A percentile compares a stretch with the other conserved stretches of the same genome.
Conservation (phyloP, 2,797 vertebrate species). For the Percopsis omiscomaycus region DNA sequence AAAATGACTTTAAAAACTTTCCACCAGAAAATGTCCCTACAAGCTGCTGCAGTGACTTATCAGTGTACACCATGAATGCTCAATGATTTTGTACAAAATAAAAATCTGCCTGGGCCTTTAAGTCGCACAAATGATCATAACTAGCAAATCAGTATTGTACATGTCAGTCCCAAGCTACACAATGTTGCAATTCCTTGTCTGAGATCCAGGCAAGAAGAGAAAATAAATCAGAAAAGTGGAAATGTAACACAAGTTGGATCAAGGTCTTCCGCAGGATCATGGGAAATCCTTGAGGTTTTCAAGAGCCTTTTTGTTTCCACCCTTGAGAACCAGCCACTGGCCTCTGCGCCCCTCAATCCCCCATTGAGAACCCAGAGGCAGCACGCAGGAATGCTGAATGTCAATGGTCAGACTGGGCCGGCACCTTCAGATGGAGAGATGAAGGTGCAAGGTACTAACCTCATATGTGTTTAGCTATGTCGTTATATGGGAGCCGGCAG, state of each 20-base stretch:
- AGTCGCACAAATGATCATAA: constrained; percentile 34
- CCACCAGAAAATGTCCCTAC: constrained; percentile 82
- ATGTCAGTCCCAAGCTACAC: constrained; percentile 67
- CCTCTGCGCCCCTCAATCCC: constrained; percentile 83
- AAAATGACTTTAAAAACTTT: constrained; percentile 79
- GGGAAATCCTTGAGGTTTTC: constrained; percentile 88
- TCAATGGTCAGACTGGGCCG: constrained; percentile 73
- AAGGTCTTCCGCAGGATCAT: constrained; percentile 87
- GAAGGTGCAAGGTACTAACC: constrained; percentile 69
- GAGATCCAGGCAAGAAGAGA: constrained; percentile 70
- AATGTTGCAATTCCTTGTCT: constrained; percentile 72
- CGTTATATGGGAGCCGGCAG: constrained; percentile 46
- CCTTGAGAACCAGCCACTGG: constrained; percentile 80
- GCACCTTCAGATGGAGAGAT: constrained; percentile 73
- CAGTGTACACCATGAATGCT: constrained; percentile 39
- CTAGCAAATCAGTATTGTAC: constrained; percentile 34
- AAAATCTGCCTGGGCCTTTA: constrained; percentile 11
- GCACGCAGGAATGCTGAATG: constrained; percentile 77
- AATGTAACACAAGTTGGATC: constrained; percentile 84
- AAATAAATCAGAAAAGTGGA: constrained; percentile 84
- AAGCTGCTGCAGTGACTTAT: constrained; percentile 51
- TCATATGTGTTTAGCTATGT: constrained; percentile 36
- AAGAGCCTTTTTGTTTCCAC: constrained; percentile 93
- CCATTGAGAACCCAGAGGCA: constrained; percentile 75
- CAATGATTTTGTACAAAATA: constrained; percentile 24